A percentile compares a stretch with the other conserved stretches of the same genome.
Conservation (phyloP, 1,140 invertebrate species). For the Brachionus paranguensis region DNA sequence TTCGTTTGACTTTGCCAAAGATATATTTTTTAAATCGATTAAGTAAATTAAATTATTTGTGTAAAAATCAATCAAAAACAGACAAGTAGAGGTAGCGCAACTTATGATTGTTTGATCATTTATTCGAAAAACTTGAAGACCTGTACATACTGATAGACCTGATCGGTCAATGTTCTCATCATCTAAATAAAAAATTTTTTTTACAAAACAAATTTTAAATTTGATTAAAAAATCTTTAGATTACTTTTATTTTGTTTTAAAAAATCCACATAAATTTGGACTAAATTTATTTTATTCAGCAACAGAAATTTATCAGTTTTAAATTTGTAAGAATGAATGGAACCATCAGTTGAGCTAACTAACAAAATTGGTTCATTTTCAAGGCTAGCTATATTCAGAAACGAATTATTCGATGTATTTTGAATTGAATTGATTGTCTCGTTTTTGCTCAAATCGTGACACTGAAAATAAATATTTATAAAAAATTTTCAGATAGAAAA, state of each 20-base stretch:
- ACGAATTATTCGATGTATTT: background rate
- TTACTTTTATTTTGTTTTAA: slow-evolving; percentile 4
- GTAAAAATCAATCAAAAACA: slow-evolving; percentile 12
- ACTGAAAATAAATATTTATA: background rate
- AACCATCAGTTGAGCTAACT: background rate
- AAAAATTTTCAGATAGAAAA: too few species aligned
- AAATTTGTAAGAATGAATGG: background rate
- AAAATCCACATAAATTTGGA: background rate
- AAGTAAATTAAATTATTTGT: slow-evolving; percentile 6
- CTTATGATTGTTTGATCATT: background rate
- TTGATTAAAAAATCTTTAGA: background rate
- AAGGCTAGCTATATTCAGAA: background rate
- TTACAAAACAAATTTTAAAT: background rate
- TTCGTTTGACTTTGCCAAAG: background rate
- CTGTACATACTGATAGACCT: background rate
- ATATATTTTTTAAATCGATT: background rate
- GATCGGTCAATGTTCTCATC: background rate
- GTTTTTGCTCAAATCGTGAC: background rate
- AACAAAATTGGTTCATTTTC: slow-evolving; percentile 5
- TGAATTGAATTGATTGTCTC: background rate
- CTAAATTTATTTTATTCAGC: slow-evolving; percentile 1
- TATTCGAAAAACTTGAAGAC: background rate
- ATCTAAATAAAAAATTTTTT: background rate
- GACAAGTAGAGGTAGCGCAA: background rate
- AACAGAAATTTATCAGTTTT: background rate